phyloP scores from a whole-genome alignment of 1,140 invertebrate genomes.

The Zaprionus tsacasi region DNA sequence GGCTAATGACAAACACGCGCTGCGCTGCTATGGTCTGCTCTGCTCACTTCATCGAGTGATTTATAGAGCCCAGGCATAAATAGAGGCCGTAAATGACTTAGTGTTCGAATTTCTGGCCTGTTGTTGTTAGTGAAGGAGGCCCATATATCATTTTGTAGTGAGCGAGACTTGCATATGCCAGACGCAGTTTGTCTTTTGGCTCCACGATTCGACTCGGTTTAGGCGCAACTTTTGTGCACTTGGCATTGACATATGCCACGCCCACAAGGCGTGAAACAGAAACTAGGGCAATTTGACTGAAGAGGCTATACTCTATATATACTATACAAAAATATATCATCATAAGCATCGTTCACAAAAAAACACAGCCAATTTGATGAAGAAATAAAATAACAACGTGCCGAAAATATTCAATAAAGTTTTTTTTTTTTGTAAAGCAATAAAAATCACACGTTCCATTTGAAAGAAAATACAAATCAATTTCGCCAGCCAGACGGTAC shows the following conservation, averaged over 20 bases:
- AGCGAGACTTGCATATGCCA: constrained; percentile 72
- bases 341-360: constrained; percentile 3
- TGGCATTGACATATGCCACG: constrained; percentile 74
- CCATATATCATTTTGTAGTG: constrained; percentile 74
- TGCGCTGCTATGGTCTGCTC: not conserved
- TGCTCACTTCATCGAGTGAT: constrained; percentile 51
- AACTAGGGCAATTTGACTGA: constrained; percentile 25
- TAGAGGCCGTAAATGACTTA: constrained; percentile 44
- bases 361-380: constrained; percentile 13
- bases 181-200: constrained; percentile 33
- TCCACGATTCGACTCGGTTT: constrained; percentile 2
- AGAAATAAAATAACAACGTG: constrained; percentile 37
- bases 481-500: constrained; percentile 16
- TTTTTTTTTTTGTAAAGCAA: constrained; percentile 20
- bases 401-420: constrained; percentile 38
- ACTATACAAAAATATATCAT: not conserved
- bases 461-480: constrained; percentile 40
- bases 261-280: constrained; percentile 36
- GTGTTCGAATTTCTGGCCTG: constrained; percentile 57
- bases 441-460: constrained; percentile 50
- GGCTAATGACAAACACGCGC: constrained; percentile 29
- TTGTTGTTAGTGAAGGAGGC: constrained; percentile 33
- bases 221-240: constrained; percentile 45
- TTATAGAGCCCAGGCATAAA: constrained; percentile 53
- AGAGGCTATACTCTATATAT: constrained; percentile 17